These are phyloP conservation scores for Centruroides vittatus DNA, from an alignment of 1,140 invertebrate genomes.

Conservation along the genomic window DNA sequence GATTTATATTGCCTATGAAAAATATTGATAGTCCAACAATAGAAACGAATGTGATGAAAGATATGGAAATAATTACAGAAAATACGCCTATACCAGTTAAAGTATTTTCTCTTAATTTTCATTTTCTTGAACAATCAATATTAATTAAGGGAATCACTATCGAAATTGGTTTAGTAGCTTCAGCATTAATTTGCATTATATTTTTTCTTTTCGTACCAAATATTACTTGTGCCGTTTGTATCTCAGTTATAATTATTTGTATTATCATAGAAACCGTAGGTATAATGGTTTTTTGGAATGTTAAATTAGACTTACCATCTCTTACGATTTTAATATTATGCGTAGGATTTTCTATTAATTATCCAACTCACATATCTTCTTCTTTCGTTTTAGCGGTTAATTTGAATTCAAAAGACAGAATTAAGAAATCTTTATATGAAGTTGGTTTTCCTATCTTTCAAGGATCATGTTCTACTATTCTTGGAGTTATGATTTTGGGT, in stretches of 20 bases:
- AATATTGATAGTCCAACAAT: slow-evolving; percentile 42
- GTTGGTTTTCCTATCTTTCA: slow-evolving; percentile 86
- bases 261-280: slow-evolving; percentile 92
- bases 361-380: slow-evolving; percentile 92
- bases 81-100: slow-evolving; percentile 54
- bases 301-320: slow-evolving; percentile 89
- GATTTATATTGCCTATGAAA: slow-evolving; percentile 49
- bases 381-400: slow-evolving; percentile 70
- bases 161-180: slow-evolving; percentile 83
- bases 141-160: slow-evolving; percentile 81
- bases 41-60: slow-evolving; percentile 74
- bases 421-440: slow-evolving; percentile 70
- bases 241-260: slow-evolving; percentile 87
- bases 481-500: slow-evolving; percentile 71
- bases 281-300: slow-evolving; percentile 88
- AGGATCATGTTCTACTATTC: slow-evolving; percentile 81
- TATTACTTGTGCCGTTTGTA: slow-evolving; percentile 79
- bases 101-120: slow-evolving; percentile 63
- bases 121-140: slow-evolving; percentile 87
- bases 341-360: slow-evolving; percentile 94
- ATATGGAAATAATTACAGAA: slow-evolving; percentile 54
- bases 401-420: slow-evolving; percentile 39
- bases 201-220: slow-evolving; percentile 92
- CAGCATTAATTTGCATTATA: slow-evolving; percentile 88
- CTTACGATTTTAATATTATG: slow-evolving; percentile 99